Base-by-base conservation (phyloP, 2,113 vertebrate species). In the Pseudonaja textilis region DNA sequence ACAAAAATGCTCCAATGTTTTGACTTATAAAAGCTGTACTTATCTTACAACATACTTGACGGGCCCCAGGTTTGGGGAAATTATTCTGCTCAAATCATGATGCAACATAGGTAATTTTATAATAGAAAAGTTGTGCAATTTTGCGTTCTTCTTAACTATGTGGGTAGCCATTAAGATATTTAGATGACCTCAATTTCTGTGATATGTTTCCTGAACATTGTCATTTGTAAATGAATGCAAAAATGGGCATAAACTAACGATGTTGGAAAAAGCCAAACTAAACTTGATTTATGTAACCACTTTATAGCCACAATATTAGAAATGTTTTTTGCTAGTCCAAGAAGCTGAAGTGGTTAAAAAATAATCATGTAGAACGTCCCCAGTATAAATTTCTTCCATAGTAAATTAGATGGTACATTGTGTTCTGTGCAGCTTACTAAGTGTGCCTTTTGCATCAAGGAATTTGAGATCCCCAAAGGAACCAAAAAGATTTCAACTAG, bases 341-440 rank as follows among this genome's bases (percentile, higher is more conserved):
- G 61, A 10, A 42, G 86, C 89, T 57, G 74, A 90, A 52, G 20
- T 22, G 1, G 23, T 55, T 81, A 34, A 90, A 34, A 20, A 52
- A 9, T 12, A 55, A 87, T 0, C 59, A 74, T 0, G 45, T 59
- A 90, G 95, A 95, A 74, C 92, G 88, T 69, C 61, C 93, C 95
- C 20, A n/a, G 59, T 94, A 93, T 16, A 92, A 88, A 94, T 87
- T 91, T 42, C 57, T 61, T 39, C 95, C 95, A 52, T 23, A 95
- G 93, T 95, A 96, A 95, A 86, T 98, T 97, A 98, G 96, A 94
- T 1, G 2, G 91, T 92, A 92, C 29, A 0, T 89, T 95, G 93
- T 92, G 94, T 95, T 97, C 96, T 23, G 57, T 85, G 87, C 92
- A 81, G 74, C 20, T 39, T 1, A 2, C 42, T 0, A 1, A 86